Base-by-base conservation (phyloP, 2,888 invertebrate species). In the Keiferia lycopersicella region DNA sequence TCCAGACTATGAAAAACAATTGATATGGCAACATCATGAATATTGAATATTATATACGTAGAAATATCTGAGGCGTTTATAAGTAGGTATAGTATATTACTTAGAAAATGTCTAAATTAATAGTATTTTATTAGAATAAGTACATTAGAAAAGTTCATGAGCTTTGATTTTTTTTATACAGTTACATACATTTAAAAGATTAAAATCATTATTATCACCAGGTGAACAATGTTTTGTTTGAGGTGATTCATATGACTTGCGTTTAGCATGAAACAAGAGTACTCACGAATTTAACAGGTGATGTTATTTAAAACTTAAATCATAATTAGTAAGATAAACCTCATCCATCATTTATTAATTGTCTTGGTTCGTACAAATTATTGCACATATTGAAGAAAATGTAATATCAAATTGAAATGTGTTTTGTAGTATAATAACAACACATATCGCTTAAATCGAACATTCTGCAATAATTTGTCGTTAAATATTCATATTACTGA, bases 11-110 rank as follows among this genome's bases (percentile, higher is more conserved):
- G 83, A 87, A 87, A 87, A 88, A 86, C 83, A 87, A 85, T 83
- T 87, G 87, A 89, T 90, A 89, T 88, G 88, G 82, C 83, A 88
- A 87, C 83, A 87, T 82, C 82, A 82, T 79, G 77, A 82, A 85
- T 83, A 83, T 81, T 79, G 77, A 82, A 85, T 83, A 83, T 81
- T 80, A 74, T 65, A 78, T 62, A 73, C 76, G 76, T 80, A 81
- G 80, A 84, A 80, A 78, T 77, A 77, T 72, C 73, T 71, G 71
- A 82, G 77, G 78, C 77, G 69, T 81, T 79, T 76, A 81, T 76
- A 69, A 71, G 68, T 79, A 73, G 71, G 62, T 67, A 61, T 67
- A 68, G 67, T 76, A 78, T 74, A 79, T 67, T 72, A 80, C 70
- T 79, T 78, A 76, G 81, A 78, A 81, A 63, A 77, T 69, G 71